Evolutionary conservation across 2,888 invertebrate species (phyloP).

Genomic region (Habroteleia sp.): DNA sequence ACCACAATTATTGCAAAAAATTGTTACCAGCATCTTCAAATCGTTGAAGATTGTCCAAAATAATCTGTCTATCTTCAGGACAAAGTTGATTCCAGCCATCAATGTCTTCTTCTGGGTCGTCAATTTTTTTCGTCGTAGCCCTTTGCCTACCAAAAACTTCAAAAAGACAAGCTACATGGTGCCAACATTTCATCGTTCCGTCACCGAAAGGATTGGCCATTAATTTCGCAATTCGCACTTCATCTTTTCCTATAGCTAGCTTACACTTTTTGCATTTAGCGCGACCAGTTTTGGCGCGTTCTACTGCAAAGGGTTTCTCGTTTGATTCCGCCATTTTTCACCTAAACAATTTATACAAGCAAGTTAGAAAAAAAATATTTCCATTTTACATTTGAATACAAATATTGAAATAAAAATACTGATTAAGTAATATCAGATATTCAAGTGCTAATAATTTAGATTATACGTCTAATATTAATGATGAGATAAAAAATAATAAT

Average conservation of each 20-base stretch:
- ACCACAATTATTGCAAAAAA: neutral
- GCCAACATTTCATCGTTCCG: constrained; percentile 92
- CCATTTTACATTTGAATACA: neutral
- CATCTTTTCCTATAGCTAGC: constrained; percentile 87
- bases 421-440: too few relatives aligned
- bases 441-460: too few relatives aligned
- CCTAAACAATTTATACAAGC: too few relatives aligned
- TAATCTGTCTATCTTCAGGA: constrained; percentile 85
- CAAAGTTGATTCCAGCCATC: constrained; percentile 87
- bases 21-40: constrained; percentile 81
- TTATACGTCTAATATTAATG: too few relatives aligned
- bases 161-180: constrained; percentile 90
- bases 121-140: constrained; percentile 90
- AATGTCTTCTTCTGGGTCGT: constrained; percentile 88
- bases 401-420: too few relatives aligned
- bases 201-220: constrained; percentile 89
- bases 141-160: constrained; percentile 90
- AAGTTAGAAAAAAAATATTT: too few relatives aligned
- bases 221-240: constrained; percentile 89
- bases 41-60: constrained; percentile 85
- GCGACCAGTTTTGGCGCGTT: constrained; percentile 90
- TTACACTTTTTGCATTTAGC: constrained; percentile 95
- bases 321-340: constrained; percentile 72
- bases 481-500: too few relatives aligned
- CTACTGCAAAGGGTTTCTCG: constrained; percentile 86